Conservation (phyloP, 2,797 vertebrate species). For the Xiphorhynchus erythropygius region DNA sequence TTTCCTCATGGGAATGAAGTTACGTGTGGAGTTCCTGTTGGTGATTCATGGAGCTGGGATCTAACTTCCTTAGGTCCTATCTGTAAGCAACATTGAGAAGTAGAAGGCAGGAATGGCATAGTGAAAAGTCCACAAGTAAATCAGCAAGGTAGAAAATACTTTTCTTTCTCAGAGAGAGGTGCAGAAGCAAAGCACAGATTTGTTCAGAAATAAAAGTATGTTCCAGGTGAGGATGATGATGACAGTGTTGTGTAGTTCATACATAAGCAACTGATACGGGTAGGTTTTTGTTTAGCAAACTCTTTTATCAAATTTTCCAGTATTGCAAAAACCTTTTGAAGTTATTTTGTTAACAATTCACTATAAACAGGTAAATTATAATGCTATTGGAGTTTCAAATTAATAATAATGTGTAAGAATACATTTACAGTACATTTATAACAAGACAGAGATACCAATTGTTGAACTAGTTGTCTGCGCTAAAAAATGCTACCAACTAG, state of each 20-base stretch:
- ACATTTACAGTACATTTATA: background rate
- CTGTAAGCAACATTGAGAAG: background rate
- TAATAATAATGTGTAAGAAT: background rate
- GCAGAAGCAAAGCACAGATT: background rate
- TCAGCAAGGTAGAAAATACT: background rate
- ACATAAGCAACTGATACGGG: accelerated
- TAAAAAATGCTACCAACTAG: background rate
- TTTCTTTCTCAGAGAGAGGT: background rate
- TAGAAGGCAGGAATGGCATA: background rate
- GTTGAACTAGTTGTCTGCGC: background rate
- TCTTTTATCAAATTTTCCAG: background rate
- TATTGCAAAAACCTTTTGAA: background rate
- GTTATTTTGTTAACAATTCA: background rate
- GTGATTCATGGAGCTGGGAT: background rate
- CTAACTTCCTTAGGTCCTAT: background rate
- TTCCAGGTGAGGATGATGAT: background rate
- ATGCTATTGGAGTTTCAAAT: conserved; percentile 30
- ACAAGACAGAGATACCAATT: background rate
- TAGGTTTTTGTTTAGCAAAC: background rate
- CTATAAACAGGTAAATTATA: background rate
- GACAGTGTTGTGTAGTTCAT: background rate
- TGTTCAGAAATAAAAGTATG: background rate
- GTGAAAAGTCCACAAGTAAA: background rate
- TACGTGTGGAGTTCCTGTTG: background rate
- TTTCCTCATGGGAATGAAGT: background rate